Percentiles rank a stretch among this genome's conserved stretches.
These are phyloP conservation scores for Spialia ferax DNA, from an alignment of 2,888 invertebrate genomes.

Conservation along the genomic window DNA sequence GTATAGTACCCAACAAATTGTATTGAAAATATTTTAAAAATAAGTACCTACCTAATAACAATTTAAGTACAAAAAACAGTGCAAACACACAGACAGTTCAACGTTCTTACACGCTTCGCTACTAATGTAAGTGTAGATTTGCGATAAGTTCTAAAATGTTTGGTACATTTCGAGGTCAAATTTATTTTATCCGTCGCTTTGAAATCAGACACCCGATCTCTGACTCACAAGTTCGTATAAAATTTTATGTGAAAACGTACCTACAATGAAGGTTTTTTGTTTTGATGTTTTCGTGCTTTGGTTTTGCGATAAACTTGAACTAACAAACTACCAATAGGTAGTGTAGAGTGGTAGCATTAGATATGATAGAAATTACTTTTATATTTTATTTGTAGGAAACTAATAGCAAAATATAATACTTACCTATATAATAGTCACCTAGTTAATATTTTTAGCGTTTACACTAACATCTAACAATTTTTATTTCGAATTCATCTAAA, in stretches of 20 bases:
- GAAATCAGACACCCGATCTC: slow-evolving; percentile 29
- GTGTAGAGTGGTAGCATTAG: too few species aligned
- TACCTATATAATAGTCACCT: too few species aligned
- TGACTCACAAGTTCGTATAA: not conserved
- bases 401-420: too few species aligned
- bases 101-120: not conserved
- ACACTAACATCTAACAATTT: too few species aligned
- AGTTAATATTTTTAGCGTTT: too few species aligned
- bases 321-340: too few species aligned
- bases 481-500: too few species aligned
- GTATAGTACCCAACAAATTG: too few species aligned
- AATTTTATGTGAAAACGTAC: not conserved
- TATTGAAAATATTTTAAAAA: too few species aligned
- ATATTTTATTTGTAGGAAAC: too few species aligned
- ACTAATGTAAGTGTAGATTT: slow-evolving; percentile 6
- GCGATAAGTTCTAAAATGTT: slow-evolving; percentile 15
- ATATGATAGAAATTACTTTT: too few species aligned
- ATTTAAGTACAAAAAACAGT: not conserved
- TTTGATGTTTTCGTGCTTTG: not conserved
- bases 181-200: slow-evolving; percentile 12
- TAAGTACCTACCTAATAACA: not conserved
- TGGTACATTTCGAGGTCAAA: slow-evolving; percentile 21
- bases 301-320: not conserved
- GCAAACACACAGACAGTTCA: not conserved
- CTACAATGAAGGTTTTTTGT: not conserved